Conservation (phyloP, 2,888 invertebrate species). For the Monoplex corrugatus region DNA sequence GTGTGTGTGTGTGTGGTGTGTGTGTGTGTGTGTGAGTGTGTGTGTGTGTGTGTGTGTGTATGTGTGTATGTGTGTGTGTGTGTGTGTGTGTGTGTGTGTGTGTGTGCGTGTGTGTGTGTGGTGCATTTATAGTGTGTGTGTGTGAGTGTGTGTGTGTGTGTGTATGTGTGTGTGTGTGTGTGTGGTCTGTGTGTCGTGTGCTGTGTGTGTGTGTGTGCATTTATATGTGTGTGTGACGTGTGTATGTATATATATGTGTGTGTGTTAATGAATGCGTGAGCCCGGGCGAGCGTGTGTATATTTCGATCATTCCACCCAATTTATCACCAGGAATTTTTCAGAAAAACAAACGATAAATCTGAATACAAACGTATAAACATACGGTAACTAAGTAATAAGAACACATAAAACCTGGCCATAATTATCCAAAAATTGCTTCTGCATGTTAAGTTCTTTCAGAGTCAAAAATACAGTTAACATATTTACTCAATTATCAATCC, state of each 20-base stretch:
- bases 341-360: not conserved
- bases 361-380: not conserved
- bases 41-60: constrained; percentile 2
- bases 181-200: too few relatives aligned
- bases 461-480: too few relatives aligned
- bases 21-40: not conserved
- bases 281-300: not conserved
- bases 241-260: constrained; percentile 2
- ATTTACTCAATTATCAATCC: too few relatives aligned
- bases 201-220: too few relatives aligned
- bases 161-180: not conserved
- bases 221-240: not conserved
- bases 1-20: not conserved
- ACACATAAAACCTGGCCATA: too few relatives aligned
- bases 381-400: not conserved
- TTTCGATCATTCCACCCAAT: not conserved
- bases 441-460: too few relatives aligned
- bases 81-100: not conserved
- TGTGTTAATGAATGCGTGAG: not conserved
- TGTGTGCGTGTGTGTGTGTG: not conserved
- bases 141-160: not conserved
- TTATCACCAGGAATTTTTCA: not conserved
- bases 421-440: too few relatives aligned
- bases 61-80: not conserved
- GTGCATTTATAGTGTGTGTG: too few relatives aligned